Evolutionary conservation across 2,797 vertebrate genomes (phyloP).

Genomic region (Agapornis canus): DNA sequence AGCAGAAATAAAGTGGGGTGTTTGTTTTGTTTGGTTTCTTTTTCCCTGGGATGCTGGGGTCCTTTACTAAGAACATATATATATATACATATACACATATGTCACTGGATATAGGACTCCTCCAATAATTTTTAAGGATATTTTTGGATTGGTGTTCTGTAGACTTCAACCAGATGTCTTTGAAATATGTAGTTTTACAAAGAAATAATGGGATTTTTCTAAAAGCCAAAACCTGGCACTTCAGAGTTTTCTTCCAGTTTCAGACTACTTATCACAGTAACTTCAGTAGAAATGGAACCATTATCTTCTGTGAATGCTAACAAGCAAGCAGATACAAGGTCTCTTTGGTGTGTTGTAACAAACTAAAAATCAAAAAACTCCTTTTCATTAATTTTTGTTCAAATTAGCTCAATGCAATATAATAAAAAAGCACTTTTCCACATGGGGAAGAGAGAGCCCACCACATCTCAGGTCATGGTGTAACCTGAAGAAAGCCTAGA

Average conservation of each 20-base stretch:
- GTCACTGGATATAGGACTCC: neutral
- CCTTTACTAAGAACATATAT: neutral
- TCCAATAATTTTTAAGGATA: neutral
- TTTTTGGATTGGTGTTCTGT: neutral
- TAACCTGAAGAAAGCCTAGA: neutral
- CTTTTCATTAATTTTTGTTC: neutral
- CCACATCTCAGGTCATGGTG: neutral
- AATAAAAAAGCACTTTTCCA: neutral
- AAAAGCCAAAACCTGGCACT: neutral
- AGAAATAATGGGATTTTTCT: neutral
- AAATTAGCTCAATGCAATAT: neutral
- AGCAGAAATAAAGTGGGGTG: accelerated
- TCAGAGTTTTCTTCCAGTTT: neutral
- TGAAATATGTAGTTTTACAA: neutral
- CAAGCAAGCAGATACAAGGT: neutral
- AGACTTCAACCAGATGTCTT: neutral
- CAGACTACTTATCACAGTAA: neutral
- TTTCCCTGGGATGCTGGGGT: neutral
- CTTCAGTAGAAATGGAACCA: neutral
- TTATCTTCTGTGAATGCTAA: neutral
- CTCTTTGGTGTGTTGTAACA: neutral
- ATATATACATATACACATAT: neutral
- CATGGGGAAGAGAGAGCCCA: neutral
- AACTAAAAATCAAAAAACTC: neutral
- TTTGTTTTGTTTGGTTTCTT: neutral